Evolutionary conservation across 2,888 invertebrate genomes (phyloP).

Genomic region (Epirrhoe alternata): DNA sequence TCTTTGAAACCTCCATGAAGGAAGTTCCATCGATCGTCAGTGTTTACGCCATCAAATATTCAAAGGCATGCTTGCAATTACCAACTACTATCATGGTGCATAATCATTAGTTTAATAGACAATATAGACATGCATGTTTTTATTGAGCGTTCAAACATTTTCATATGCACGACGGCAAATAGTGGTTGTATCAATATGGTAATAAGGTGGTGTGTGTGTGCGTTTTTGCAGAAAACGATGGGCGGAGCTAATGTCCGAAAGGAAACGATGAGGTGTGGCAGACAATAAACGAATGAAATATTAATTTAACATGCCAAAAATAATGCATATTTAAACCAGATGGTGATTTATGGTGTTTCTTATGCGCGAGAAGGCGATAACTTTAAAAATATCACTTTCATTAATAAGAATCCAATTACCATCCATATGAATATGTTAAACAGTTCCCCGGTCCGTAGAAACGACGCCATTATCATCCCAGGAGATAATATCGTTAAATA

Average conservation of each 20-base stretch:
- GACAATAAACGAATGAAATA: constrained; percentile 33
- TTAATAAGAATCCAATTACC: constrained; percentile 52
- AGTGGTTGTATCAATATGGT: constrained; percentile 29
- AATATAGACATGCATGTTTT: constrained; percentile 41
- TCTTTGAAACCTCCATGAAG: constrained; percentile 29
- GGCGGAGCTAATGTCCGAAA: constrained; percentile 38
- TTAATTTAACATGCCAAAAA: constrained; percentile 27
- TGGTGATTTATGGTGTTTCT: constrained; percentile 14
- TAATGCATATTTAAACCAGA: constrained; percentile 14
- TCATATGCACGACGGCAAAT: constrained; percentile 28
- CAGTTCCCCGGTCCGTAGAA: constrained; percentile 49
- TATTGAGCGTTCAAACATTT: constrained; percentile 30
- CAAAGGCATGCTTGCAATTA: constrained; percentile 36
- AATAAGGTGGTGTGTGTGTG: constrained; percentile 27
- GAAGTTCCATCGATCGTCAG: constrained; percentile 16
- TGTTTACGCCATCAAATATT: constrained; percentile 30
- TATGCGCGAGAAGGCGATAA: constrained; percentile 18
- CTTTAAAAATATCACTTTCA: constrained; percentile 26
- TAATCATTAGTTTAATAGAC: constrained; percentile 52
- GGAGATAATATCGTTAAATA: constrained; percentile 65
- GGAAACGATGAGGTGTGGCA: constrained; percentile 38
- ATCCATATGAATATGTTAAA: constrained; percentile 49
- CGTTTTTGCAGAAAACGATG: constrained; percentile 37
- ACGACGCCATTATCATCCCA: constrained; percentile 54
- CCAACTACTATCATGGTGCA: constrained; percentile 48